A percentile compares a stretch with the other conserved stretches of the same genome.
Conservation (phyloP, 2,888 invertebrate species). For the Hydriomena furcata region DNA sequence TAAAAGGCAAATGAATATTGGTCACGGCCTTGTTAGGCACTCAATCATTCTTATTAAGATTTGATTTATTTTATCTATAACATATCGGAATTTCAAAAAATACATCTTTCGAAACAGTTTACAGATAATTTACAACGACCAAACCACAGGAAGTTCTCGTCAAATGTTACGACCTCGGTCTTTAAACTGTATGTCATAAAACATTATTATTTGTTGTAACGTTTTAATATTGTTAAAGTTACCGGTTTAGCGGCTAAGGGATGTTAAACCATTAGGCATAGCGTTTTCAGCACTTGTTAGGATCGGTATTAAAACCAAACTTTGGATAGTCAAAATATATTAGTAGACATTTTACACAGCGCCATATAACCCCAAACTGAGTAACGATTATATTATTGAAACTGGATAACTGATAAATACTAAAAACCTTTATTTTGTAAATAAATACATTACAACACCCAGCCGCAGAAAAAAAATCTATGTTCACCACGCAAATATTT, state of each 20-base stretch:
- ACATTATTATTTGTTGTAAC: slow-evolving; percentile 32
- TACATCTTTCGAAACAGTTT: slow-evolving; percentile 33
- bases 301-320: too few relatives aligned
- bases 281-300: too few relatives aligned
- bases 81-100: slow-evolving; percentile 27
- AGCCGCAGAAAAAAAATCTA: too few relatives aligned
- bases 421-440: too few relatives aligned
- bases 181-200: slow-evolving; percentile 35
- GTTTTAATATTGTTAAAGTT: slow-evolving; percentile 56
- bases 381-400: too few relatives aligned
- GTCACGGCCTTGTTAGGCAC: slow-evolving; percentile 14
- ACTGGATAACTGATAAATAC: too few relatives aligned
- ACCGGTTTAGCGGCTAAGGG: slow-evolving; percentile 54
- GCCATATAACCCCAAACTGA: too few relatives aligned
- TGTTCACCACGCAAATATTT: too few relatives aligned
- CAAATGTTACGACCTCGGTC: slow-evolving; percentile 34
- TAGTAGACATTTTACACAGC: too few relatives aligned
- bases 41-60: slow-evolving; percentile 18
- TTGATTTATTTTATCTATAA: slow-evolving; percentile 19
- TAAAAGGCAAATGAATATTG: not conserved
- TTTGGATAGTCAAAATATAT: too few relatives aligned
- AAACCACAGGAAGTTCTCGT: slow-evolving; percentile 38
- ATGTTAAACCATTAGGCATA: too few relatives aligned
- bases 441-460: too few relatives aligned
- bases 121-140: slow-evolving; percentile 33